Evolutionary conservation across 2,113 vertebrate genomes (phyloP).

Genomic region (Anseranas semipalmata): DNA sequence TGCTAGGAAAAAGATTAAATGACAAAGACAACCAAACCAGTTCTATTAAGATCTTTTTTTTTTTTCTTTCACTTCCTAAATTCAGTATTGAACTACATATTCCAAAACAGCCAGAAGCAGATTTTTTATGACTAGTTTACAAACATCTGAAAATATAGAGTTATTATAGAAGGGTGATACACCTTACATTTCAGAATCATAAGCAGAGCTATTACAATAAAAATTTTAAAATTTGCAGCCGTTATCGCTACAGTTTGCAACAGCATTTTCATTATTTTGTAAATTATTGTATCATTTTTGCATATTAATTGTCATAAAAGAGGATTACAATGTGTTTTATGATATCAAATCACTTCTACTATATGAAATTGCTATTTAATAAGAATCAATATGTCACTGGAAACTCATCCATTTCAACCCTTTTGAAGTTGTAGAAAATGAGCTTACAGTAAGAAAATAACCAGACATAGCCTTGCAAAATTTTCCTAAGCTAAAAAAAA

Average conservation of each 20-base stretch:
- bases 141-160: neutral
- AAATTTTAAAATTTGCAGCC: neutral
- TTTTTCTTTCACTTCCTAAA: neutral
- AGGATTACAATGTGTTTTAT: neutral
- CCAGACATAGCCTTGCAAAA: accelerated
- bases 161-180: neutral
- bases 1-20: neutral
- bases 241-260: neutral
- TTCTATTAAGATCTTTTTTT: neutral
- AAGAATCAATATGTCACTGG: neutral
- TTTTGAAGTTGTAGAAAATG: neutral
- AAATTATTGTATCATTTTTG: neutral
- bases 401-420: neutral
- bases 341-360: neutral
- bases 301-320: constrained; percentile 1
- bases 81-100: neutral
- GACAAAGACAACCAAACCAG: neutral
- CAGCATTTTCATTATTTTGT: neutral
- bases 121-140: neutral
- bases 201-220: neutral
- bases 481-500: neutral
- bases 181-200: neutral
- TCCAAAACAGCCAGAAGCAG: neutral
- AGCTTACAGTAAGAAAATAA: neutral
- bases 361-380: neutral